phyloP scores from a whole-genome alignment of 2,113 vertebrate genomes.

The Lota lota region DNA sequence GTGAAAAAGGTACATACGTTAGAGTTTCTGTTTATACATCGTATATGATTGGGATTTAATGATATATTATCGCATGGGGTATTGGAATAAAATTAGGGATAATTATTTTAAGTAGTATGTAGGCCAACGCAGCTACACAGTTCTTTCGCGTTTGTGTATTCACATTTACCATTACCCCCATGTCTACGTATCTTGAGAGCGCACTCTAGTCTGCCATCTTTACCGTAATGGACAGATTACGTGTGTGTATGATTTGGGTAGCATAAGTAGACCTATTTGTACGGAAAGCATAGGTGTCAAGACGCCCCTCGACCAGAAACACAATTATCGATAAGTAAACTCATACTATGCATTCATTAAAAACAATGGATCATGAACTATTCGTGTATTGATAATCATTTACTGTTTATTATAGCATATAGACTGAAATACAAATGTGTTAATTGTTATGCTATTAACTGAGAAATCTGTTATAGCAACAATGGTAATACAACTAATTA shows the following conservation, averaged over 20 bases:
- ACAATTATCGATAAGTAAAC: too few relatives aligned
- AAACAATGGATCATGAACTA: too few relatives aligned
- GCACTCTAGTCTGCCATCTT: conserved; percentile 53
- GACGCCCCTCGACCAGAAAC: too few relatives aligned
- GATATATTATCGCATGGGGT: conserved; percentile 3
- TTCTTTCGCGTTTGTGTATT: conserved; percentile 46
- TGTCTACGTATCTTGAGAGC: conserved; percentile 53
- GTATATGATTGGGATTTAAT: background rate
- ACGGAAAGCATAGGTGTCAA: too few relatives aligned
- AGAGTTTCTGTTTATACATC: background rate
- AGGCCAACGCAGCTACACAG: conserved; percentile 14
- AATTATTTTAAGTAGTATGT: conserved; percentile 8
- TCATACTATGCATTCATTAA: too few relatives aligned
- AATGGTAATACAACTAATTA: too few relatives aligned
- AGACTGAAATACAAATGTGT: too few relatives aligned
- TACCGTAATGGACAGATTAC: conserved; percentile 72
- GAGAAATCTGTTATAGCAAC: too few relatives aligned
- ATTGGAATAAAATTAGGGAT: background rate
- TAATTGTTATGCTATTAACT: too few relatives aligned
- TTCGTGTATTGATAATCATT: too few relatives aligned
- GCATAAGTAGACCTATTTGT: too few relatives aligned
- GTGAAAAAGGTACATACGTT: conserved; percentile 52
- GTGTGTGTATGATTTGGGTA: background rate
- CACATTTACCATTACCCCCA: conserved; percentile 60
- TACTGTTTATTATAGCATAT: too few relatives aligned